These are phyloP conservation scores for Lumbricus terrestris DNA, from an alignment of 2,888 invertebrate genomes.

Conservation along the genomic window DNA sequence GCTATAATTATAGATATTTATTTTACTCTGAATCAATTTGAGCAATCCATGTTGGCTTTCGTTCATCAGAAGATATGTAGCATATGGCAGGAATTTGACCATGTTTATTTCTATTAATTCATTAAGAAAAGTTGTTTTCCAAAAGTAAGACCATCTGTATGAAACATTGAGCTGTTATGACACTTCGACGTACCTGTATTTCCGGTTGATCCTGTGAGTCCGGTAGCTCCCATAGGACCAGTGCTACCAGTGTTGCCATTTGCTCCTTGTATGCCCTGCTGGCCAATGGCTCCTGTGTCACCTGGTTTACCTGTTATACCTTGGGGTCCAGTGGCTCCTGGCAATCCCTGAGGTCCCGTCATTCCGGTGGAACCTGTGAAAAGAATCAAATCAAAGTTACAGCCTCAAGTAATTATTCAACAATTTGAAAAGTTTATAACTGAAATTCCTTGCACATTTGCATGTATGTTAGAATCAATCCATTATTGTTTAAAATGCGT, in stretches of 20 bases:
- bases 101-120: neutral
- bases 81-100: too few relatives aligned
- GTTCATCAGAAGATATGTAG: neutral
- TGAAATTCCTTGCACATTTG: neutral
- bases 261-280: slow-evolving; percentile 13
- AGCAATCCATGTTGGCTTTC: neutral
- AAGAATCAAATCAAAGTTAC: neutral
- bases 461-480: neutral
- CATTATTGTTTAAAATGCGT: too few relatives aligned
- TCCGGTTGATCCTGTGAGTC: slow-evolving; percentile 15
- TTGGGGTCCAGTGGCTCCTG: slow-evolving; percentile 13
- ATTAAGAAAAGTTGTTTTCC: neutral
- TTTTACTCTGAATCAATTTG: neutral
- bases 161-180: neutral
- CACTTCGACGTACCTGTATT: neutral
- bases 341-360: slow-evolving; percentile 11
- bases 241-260: neutral
- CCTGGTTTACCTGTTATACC: slow-evolving; percentile 18
- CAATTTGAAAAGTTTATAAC: neutral
- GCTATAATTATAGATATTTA: too few relatives aligned
- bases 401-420: neutral
- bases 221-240: neutral
- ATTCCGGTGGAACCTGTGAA: slow-evolving; percentile 24
- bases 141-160: neutral
- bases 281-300: slow-evolving; percentile 15